These are phyloP conservation scores for Melozone crissalis DNA, from an alignment of 2,113 vertebrate genomes.

Conservation along the genomic window DNA sequence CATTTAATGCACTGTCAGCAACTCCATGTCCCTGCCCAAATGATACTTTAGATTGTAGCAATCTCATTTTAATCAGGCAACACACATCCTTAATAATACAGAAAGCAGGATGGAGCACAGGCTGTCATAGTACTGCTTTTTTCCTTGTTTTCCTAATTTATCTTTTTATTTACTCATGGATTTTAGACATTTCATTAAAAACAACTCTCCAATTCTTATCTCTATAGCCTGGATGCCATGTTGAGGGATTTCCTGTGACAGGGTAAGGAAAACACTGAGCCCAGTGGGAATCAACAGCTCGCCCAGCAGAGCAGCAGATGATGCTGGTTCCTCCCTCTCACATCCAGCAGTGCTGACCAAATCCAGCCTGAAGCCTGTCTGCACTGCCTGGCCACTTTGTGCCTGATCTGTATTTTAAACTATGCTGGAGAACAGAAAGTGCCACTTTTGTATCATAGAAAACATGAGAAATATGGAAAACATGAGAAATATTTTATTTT, in stretches of 20 bases:
- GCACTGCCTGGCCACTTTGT: neutral
- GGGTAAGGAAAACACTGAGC: neutral
- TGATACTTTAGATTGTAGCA: neutral
- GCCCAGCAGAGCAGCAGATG: neutral
- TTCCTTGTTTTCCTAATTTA: neutral
- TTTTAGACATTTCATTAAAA: neutral
- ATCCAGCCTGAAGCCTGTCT: neutral
- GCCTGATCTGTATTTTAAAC: neutral
- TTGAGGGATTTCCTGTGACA: neutral
- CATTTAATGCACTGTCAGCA: neutral
- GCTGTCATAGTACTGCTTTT: too few species aligned
- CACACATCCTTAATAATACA: neutral
- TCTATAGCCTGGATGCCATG: neutral
- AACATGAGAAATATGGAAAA: neutral
- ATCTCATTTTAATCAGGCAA: neutral
- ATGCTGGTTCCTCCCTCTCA: neutral
- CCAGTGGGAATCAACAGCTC: accelerated
- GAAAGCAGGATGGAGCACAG: neutral
- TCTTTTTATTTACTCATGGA: neutral
- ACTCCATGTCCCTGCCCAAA: neutral
- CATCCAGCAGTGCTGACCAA: neutral
- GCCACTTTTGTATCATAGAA: neutral
- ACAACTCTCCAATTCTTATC: neutral
- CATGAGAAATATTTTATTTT: neutral
- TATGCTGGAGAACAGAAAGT: neutral